These are phyloP conservation scores for Syrista parreyssii DNA, from an alignment of 2,888 invertebrate genomes.

Conservation along the genomic window DNA sequence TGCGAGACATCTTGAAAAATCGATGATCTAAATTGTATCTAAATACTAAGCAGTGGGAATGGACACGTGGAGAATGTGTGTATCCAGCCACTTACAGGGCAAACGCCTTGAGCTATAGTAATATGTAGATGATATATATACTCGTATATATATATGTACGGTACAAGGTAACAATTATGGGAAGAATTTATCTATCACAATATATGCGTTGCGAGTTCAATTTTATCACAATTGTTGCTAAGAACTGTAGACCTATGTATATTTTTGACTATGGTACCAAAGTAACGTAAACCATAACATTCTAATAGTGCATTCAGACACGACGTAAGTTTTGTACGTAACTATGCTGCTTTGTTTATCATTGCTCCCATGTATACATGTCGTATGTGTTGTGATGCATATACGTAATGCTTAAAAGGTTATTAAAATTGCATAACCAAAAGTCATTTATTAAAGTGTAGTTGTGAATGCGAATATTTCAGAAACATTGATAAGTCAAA, in stretches of 20 bases:
- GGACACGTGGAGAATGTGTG: conserved; percentile 32
- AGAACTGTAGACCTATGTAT: background rate
- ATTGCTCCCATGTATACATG: background rate
- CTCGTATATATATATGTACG: background rate
- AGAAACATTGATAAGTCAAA: background rate
- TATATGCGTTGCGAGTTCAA: background rate
- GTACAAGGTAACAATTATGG: background rate
- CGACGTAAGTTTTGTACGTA: background rate
- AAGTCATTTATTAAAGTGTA: background rate
- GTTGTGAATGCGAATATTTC: no score
- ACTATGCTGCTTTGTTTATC: background rate
- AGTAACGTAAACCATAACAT: background rate
- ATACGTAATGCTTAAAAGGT: background rate
- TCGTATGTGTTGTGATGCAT: no score
- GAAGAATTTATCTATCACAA: background rate
- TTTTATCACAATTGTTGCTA: background rate
- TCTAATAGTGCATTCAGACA: background rate
- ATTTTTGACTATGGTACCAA: background rate
- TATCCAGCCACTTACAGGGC: conserved; percentile 35
- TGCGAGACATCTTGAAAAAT: conserved; percentile 26
- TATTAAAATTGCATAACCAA: background rate
- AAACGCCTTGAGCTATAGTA: background rate
- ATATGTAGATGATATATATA: background rate
- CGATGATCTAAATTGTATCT: conserved; percentile 36
- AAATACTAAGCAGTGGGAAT: conserved; percentile 34